Conservation (phyloP, 2,797 vertebrate genomes). For the Heteromormyrus szaboi region DNA sequence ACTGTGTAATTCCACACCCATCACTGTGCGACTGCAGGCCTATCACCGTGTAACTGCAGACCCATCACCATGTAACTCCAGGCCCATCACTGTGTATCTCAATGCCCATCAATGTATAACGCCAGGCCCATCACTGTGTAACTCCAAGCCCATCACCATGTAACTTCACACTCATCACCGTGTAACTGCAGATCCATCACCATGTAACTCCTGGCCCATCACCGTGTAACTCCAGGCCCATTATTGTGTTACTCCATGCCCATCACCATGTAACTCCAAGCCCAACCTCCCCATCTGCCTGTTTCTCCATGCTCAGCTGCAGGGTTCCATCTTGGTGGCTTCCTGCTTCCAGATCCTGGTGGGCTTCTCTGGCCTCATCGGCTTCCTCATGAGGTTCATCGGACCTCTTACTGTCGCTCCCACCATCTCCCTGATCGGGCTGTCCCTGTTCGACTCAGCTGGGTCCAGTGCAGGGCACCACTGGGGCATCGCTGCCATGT, state of each 20-base stretch:
- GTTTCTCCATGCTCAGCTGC: slow-evolving; percentile 61
- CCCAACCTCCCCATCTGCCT: background rate
- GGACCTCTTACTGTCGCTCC: slow-evolving; percentile 93
- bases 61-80: background rate
- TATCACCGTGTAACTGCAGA: background rate
- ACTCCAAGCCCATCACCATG: background rate
- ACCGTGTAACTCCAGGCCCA: background rate
- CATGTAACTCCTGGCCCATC: no score
- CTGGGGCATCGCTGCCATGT: slow-evolving; percentile 87
- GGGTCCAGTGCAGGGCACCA: slow-evolving; percentile 79
- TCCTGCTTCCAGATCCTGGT: slow-evolving; percentile 87
- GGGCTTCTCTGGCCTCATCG: slow-evolving; percentile 90
- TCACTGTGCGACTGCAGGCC: no score
- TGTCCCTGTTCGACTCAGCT: slow-evolving; percentile 82
- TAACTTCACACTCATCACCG: background rate
- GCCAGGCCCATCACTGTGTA: background rate
- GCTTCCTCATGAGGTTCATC: slow-evolving; percentile 88
- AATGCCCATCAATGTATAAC: background rate
- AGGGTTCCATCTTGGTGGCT: slow-evolving; percentile 87
- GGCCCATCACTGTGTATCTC: background rate
- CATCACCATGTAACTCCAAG: background rate
- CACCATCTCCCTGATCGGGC: slow-evolving; percentile 83
- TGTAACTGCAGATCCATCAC: background rate
- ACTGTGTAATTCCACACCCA: no score
- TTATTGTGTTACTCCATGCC: background rate